Evolutionary conservation across 2,888 invertebrate species (phyloP).

Genomic region (Phorcus lineatus): DNA sequence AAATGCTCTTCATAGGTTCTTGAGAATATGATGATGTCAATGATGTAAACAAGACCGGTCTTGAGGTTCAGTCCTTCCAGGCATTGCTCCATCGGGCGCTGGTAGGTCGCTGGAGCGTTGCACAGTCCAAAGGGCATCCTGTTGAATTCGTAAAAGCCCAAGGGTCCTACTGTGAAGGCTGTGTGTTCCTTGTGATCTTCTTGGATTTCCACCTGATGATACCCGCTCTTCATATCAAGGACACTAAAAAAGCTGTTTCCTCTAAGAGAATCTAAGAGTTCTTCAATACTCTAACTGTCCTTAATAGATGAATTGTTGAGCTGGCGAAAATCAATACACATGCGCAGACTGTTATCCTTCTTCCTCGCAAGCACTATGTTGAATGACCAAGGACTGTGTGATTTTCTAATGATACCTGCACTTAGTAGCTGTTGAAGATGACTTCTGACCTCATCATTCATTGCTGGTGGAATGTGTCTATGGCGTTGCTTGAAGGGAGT

Average conservation of each 20-base stretch:
- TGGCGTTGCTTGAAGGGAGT: constrained; percentile 42
- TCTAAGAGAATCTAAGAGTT: constrained; percentile 35
- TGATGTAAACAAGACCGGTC: constrained; percentile 39
- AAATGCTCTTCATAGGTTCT: too few species aligned
- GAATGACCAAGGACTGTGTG: constrained; percentile 38
- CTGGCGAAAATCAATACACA: constrained; percentile 42
- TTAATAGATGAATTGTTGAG: constrained; percentile 41
- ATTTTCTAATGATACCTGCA: constrained; percentile 39
- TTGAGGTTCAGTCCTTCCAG: constrained; percentile 37
- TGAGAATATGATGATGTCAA: constrained; percentile 47
- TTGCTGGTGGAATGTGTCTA: constrained; percentile 38
- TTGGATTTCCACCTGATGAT: constrained; percentile 38
- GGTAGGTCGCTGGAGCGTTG: too few species aligned
- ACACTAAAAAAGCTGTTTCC: constrained; percentile 36
- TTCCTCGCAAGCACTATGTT: constrained; percentile 39
- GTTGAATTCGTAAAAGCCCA: constrained; percentile 42
- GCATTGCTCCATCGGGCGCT: too few species aligned
- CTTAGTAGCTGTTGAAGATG: constrained; percentile 44
- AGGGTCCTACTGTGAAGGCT: constrained; percentile 39
- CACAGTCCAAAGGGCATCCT: too few species aligned
- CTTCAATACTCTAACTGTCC: constrained; percentile 44
- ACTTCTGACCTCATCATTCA: constrained; percentile 42
- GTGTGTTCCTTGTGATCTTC: constrained; percentile 40
- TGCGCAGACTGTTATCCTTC: constrained; percentile 37
- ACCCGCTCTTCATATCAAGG: constrained; percentile 35